Evolutionary conservation across 2,888 invertebrate genomes (phyloP), one percentile per base, ranked within the genome.

Genomic region (Schrankia costaestrigalis): DNA sequence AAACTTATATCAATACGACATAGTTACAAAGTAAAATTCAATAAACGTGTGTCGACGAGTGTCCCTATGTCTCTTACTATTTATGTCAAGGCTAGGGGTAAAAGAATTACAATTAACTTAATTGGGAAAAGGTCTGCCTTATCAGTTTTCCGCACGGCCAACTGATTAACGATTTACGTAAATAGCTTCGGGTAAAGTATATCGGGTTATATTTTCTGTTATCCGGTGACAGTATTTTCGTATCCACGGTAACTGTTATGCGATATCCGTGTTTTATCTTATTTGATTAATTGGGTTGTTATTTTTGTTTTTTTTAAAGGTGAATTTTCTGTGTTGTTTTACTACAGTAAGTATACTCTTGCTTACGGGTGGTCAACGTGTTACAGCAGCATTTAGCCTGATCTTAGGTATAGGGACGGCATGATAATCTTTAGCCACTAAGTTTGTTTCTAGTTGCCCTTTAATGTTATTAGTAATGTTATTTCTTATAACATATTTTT

Each of bases 31-130:
- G 59, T 43, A 54, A 56, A 68, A n/a, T n/a, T 67, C 66, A 63
- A 58, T 54, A 36, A 33, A 39, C 39, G 36, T 30, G 43, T 41
- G 39, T 48, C 48, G 46, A 61, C 42, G 54, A 39, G 36, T 50
- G 46, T 47, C 46, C 42, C 53, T 52, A 46, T 35, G 36, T 45
- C 40, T 43, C 47, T 40, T 42, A 44, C 57, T 57, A 60, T 66
- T 64, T 46, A 50, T 51, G 62, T 47, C 56, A 68, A 67, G 71
- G 68, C 68, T 61, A n/a, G 55, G 46, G 49, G 46, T 64, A 70
- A 78, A 82, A 78, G 78, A 80, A 82, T 79, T 70, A 63, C 78
- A 75, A 84, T 84, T 84, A 81, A 75, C 59, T 83, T 83, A 84
- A 85, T 84, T 84, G 82, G 77, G 57, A 65, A 73, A 73, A 76